A percentile compares a stretch with the other conserved stretches of the same genome.
phyloP scores from a whole-genome alignment of 2,888 invertebrate species.

The Callyntrura guangdongensis region DNA sequence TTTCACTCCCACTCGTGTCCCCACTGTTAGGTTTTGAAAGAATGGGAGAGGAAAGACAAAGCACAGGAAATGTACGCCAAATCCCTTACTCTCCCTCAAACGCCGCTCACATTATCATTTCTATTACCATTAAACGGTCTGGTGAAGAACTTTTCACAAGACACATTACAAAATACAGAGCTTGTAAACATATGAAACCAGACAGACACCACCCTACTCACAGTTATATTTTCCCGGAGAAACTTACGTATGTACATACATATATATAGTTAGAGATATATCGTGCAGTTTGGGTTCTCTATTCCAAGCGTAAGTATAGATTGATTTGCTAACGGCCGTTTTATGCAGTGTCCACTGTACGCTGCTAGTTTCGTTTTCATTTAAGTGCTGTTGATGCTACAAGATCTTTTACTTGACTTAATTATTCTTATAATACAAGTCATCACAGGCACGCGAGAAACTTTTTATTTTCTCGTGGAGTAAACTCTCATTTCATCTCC shows the following conservation, averaged over 20 bases:
- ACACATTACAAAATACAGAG: no score
- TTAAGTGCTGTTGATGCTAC: background rate
- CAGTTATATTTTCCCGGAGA: background rate
- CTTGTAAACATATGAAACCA: no score
- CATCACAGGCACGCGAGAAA: slow-evolving; percentile 4
- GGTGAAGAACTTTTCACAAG: no score
- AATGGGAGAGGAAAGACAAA: no score
- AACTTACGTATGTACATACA: background rate
- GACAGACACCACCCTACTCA: no score
- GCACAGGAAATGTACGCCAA: no score
- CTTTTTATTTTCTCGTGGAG: slow-evolving; percentile 4
- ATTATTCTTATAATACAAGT: background rate
- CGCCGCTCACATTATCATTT: no score
- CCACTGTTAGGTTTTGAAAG: no score
- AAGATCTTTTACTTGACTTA: background rate
- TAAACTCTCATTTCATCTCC: background rate
- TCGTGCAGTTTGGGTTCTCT: background rate
- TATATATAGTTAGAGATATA: background rate
- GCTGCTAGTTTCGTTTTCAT: slow-evolving; percentile 1
- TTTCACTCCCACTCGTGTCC: background rate
- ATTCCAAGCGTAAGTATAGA: background rate
- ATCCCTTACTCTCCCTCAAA: no score
- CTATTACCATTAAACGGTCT: no score
- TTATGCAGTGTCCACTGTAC: slow-evolving; percentile 6
- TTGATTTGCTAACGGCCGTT: slow-evolving; percentile 5